Percentiles rank a stretch among this genome's conserved stretches.
phyloP scores from a whole-genome alignment of 2,797 vertebrate species.

The Smutsia temminckii region DNA sequence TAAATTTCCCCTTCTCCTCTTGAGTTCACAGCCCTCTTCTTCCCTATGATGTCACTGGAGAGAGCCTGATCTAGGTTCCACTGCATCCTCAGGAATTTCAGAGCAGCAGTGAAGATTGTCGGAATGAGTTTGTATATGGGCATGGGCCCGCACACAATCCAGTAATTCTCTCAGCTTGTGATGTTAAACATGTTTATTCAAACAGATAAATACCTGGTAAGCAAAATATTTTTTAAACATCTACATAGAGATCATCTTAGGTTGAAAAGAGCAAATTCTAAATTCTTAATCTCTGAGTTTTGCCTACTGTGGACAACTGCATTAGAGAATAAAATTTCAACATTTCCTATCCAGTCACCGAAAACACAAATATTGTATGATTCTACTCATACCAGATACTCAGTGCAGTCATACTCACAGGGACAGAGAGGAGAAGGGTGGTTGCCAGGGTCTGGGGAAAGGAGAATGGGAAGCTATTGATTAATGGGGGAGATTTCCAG shows the following conservation, averaged over 20 bases:
- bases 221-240: constrained; percentile 17
- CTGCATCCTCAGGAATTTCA: constrained; percentile 10
- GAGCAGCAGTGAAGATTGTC: constrained; percentile 24
- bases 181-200: constrained; percentile 7
- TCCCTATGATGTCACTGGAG: background rate
- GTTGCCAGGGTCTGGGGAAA: background rate
- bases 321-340: background rate
- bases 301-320: background rate
- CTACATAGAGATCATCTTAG: background rate
- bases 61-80: background rate
- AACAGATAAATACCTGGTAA: background rate
- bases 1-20: background rate
- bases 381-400: background rate
- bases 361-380: constrained; percentile 19
- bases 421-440: background rate
- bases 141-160: no score
- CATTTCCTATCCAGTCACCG: background rate
- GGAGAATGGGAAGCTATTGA: background rate
- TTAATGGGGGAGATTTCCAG: background rate
- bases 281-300: constrained; percentile 4
- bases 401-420: background rate
- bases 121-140: background rate
- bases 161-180: constrained; percentile 10
- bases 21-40: constrained; percentile 30
- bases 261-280: constrained; percentile 21